Evolutionary conservation across 2,888 invertebrate species (phyloP), one percentile per base, ranked within the genome.

Genomic region (Oligia fasciuncula): DNA sequence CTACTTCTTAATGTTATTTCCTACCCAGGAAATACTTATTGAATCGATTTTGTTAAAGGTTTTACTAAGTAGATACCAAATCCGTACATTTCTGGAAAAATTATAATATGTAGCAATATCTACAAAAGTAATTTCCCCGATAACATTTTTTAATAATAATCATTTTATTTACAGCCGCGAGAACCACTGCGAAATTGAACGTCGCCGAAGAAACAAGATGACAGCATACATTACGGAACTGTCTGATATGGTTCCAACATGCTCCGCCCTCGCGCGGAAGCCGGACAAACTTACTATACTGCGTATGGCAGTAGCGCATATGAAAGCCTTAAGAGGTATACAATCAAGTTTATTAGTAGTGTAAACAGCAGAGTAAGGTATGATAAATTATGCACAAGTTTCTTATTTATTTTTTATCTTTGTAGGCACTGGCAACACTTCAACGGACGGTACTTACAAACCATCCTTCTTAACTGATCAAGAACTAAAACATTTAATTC

Each of bases 171-270:
- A 54, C 87, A 98, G 98, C 96, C 98, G 99, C 95, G 99, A 99
- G 97, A 99, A 99, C 95, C 99, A 99, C 97, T 99, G 99, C 97
- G 99, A 99, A 97, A 99, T 99, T 95, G 99, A 99, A 97, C 98
- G 99, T 90, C 98, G 99, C 91, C 97, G 99, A 91, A 98, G 99
- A 91, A 99, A 99, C 97, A 99, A 99, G 98, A 99, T 99, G 99
- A 99, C 99, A 91, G 99, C 99, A 90, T 99, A 99, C 97, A 99
- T 99, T 96, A 99, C 99, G 93, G 99, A 99, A 97, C 97, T 99
- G 91, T 99, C 99, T 89, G 99, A 99, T 97, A 99, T 99, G 99
- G 99, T 99, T 93, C 99, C 99, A 92, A 99, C 99, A 92, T 99
- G 99, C 97, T 99, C 99, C 93, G 99, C 99, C 71, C 97, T 99